Conservation (phyloP, 2,113 vertebrate species). For the Otolemur garnettii region DNA sequence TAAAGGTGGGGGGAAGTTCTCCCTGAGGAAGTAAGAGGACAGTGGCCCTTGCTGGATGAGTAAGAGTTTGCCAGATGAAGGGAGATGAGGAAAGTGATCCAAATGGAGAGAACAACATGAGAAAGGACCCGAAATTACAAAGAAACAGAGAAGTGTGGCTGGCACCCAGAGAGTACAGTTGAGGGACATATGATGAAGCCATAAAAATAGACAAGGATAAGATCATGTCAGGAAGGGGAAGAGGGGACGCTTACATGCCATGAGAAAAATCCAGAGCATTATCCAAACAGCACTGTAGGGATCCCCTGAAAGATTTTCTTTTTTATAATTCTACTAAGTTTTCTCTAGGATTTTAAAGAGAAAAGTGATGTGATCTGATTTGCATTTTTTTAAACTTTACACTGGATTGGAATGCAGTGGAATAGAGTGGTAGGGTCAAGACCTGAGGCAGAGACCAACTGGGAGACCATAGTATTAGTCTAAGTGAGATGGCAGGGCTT, state of each 20-base stretch:
- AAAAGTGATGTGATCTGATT: neutral
- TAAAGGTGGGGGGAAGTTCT: neutral
- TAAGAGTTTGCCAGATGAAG: neutral
- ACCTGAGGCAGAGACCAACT: neutral
- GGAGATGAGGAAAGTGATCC: neutral
- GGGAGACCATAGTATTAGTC: neutral
- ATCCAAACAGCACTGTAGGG: neutral
- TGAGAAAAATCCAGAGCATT: neutral
- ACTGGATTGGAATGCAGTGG: neutral
- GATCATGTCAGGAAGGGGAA: neutral
- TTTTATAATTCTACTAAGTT: neutral
- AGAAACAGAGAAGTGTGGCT: neutral
- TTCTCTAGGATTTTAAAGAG: neutral
- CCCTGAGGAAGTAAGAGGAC: neutral
- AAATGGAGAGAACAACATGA: neutral
- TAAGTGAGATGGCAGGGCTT: neutral
- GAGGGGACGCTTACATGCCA: neutral
- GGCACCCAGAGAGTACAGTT: neutral
- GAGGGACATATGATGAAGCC: neutral
- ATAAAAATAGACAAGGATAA: neutral
- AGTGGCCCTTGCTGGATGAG: neutral
- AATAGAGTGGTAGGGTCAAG: neutral
- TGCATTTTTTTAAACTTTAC: neutral
- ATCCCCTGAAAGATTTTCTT: neutral
- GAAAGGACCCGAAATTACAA: neutral